These are phyloP conservation scores for Syrista parreyssii DNA, from an alignment of 2,888 invertebrate genomes.

Conservation along the genomic window DNA sequence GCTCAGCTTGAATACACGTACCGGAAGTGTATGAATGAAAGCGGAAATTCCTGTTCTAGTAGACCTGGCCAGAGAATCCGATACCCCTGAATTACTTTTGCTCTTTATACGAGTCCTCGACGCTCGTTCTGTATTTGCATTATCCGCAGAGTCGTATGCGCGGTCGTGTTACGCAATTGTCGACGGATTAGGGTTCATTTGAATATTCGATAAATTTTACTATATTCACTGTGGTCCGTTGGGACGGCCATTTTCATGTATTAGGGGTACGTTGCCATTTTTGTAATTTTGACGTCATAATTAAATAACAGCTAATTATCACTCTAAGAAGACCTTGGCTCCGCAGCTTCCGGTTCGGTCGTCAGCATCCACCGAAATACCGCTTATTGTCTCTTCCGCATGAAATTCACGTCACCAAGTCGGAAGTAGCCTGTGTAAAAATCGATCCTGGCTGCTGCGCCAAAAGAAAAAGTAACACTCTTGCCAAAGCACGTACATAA, in stretches of 20 bases:
- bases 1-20: constrained; percentile 35
- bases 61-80: neutral
- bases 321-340: no score
- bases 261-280: neutral
- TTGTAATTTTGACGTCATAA: neutral
- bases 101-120: neutral
- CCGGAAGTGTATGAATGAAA: constrained; percentile 54
- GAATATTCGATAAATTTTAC: neutral
- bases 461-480: neutral
- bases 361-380: no score
- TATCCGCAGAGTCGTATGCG: neutral
- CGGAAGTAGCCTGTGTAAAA: neutral
- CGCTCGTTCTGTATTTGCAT: neutral
- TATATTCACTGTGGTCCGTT: no score
- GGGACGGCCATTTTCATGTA: neutral
- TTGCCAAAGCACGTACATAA: neutral
- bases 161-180: neutral
- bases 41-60: constrained; percentile 34
- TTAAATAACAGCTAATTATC: neutral
- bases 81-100: neutral
- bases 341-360: no score
- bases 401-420: neutral
- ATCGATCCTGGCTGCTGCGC: neutral
- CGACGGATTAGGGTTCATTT: neutral
- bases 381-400: no score